phyloP scores from a whole-genome alignment of 2,797 vertebrate genomes.

The Bradypodion pumilum region DNA sequence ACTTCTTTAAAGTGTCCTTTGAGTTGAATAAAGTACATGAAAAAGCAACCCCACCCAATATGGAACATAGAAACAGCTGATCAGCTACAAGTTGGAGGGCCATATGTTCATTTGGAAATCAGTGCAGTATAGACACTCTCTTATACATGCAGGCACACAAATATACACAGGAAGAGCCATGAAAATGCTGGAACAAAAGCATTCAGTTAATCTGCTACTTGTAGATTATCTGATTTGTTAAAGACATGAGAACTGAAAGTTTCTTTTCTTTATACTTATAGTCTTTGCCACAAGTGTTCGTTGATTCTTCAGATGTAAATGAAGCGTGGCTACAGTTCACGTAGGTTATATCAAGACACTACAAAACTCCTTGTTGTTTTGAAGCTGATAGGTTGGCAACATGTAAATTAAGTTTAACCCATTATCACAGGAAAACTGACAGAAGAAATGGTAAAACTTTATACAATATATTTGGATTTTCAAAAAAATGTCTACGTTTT shows the following conservation, averaged over 20 bases:
- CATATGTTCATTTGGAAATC: constrained; percentile 28
- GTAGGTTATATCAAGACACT: too few species aligned
- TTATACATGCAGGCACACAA: background rate
- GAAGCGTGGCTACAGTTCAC: too few species aligned
- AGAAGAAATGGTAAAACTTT: too few species aligned
- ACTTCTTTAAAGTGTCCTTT: constrained; percentile 30
- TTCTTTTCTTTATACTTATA: background rate
- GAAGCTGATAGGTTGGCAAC: too few species aligned
- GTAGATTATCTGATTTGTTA: background rate
- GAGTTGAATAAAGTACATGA: constrained; percentile 33
- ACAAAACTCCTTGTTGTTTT: too few species aligned
- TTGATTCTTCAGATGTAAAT: too few species aligned
- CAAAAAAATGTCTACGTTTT: too few species aligned
- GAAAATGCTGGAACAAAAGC: background rate
- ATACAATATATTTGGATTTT: too few species aligned
- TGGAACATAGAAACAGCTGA: background rate
- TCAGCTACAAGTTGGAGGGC: constrained; percentile 1
- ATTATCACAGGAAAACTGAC: too few species aligned
- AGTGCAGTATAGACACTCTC: background rate
- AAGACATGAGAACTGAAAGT: background rate
- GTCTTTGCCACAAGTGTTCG: too few species aligned
- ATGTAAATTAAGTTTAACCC: too few species aligned
- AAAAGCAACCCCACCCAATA: background rate
- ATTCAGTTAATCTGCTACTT: background rate
- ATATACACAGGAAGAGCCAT: background rate